phyloP scores from a whole-genome alignment of 2,888 invertebrate species.

The Keiferia lycopersicella region DNA sequence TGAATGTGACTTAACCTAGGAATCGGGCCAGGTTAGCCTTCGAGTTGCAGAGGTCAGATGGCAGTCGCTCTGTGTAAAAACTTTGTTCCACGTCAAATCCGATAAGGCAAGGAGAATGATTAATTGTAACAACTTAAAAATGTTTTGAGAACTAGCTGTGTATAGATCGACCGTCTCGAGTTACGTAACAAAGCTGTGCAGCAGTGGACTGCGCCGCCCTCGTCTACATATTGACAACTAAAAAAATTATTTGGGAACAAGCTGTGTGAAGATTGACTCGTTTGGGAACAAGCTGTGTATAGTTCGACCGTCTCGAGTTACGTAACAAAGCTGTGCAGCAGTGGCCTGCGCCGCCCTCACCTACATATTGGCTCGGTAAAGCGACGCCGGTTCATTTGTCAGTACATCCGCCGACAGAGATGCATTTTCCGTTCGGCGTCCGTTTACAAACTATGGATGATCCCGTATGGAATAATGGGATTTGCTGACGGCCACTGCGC shows the following conservation, averaged over 20 bases:
- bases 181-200: slow-evolving; percentile 10
- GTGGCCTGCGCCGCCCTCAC: slow-evolving; percentile 6
- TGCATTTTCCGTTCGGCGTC: slow-evolving; percentile 33
- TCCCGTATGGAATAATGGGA: background rate
- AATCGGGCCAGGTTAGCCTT: too few relatives aligned
- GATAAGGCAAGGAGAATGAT: too few relatives aligned
- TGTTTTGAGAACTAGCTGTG: too few relatives aligned
- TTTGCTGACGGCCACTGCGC: slow-evolving; percentile 10
- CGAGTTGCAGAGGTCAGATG: too few relatives aligned
- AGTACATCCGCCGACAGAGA: slow-evolving; percentile 33
- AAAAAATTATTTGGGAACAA: too few relatives aligned
- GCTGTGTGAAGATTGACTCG: too few relatives aligned
- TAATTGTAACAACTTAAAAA: too few relatives aligned
- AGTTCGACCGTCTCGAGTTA: background rate
- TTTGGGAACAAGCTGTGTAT: background rate
- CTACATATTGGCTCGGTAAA: slow-evolving; percentile 18
- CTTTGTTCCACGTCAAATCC: too few relatives aligned
- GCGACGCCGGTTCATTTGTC: slow-evolving; percentile 27
- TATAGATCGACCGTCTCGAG: background rate
- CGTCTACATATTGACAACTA: slow-evolving; percentile 15
- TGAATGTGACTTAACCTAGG: too few relatives aligned
- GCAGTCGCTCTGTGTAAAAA: too few relatives aligned
- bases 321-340: slow-evolving; percentile 5
- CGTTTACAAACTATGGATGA: slow-evolving; percentile 6
- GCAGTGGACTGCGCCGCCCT: background rate